Evolutionary conservation across 2,113 vertebrate genomes (phyloP), one percentile per base, ranked within the genome.

Genomic region (Apistogramma diplotaenia): DNA sequence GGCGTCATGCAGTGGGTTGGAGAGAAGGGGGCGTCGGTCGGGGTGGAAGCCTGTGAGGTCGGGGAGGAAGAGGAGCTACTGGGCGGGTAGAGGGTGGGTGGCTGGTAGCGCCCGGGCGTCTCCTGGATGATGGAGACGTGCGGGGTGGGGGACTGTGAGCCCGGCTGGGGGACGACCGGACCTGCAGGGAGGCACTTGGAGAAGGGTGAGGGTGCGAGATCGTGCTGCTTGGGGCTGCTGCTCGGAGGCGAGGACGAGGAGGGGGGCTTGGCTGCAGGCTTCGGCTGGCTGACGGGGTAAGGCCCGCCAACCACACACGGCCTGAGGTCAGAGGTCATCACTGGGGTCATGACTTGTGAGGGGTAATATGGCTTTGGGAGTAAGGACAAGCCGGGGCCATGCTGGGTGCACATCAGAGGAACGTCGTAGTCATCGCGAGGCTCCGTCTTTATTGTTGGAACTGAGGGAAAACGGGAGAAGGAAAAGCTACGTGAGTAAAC

Each of bases 361-460:
- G 95, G 91, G 88, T 96, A 98, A 95, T 95, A 96, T 0, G 96
- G 94, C 93, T 97, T 97, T 5, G 96, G 94, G 84, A 95, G 95
- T 56, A 95, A 85, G 75, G 93, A 90, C 85, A 95, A 93, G 82
- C 95, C 94, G 86, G 96, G 93, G 59, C 92, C 92, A 81, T 88
- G 93, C 79, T 96, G 96, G 19, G 83, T 4, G 85, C 94, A 93
- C 56, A 93, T 29, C 82, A 92, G 89, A 19, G 94, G 82, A 70
- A 95, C 94, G 87, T 98, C 97, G 61, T 96, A 99, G 92, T 99
- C 98, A 37, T 99, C 98, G 23, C 94, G 95, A 58, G 98, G 98
- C 95, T 99, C 98, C 83, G 96, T 97, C 95, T 99, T 99, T 95
- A 99, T 97, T 90, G 96, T 96, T 65, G 97, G 97, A 94, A 97